Conservation (phyloP, 2,888 invertebrate genomes). For the Eristalinus sepulchralis region DNA sequence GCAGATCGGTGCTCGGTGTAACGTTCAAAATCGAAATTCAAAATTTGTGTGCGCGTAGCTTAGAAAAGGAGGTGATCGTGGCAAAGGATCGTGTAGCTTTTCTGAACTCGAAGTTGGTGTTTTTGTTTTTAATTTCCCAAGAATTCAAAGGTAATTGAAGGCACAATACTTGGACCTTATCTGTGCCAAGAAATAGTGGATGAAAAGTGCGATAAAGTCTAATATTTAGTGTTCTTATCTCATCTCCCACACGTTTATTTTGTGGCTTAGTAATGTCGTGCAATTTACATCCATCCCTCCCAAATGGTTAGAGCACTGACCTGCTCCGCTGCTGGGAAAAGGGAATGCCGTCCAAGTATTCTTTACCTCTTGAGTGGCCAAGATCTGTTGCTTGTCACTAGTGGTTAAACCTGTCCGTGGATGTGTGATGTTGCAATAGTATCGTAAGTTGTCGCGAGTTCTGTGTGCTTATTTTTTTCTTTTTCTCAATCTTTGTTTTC, state of each 20-base stretch:
- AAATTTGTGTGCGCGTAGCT: background rate
- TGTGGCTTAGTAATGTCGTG: background rate
- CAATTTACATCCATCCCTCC: background rate
- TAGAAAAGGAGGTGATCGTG: conserved; percentile 65
- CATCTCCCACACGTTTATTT: background rate
- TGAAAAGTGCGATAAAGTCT: background rate
- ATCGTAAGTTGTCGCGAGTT: conserved; percentile 1
- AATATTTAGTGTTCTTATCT: conserved; percentile 44
- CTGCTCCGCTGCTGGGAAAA: background rate
- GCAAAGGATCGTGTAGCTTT: conserved; percentile 64
- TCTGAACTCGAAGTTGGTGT: background rate
- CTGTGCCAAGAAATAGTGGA: conserved; percentile 21
- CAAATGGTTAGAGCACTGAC: conserved; percentile 16
- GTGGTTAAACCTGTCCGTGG: conserved; percentile 58
- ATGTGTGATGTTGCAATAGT: conserved; percentile 30
- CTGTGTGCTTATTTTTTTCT: background rate
- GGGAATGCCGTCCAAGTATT: conserved; percentile 46
- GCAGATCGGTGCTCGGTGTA: conserved; percentile 36
- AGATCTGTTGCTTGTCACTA: conserved; percentile 47
- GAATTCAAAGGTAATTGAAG: conserved; percentile 40
- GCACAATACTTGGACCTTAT: conserved; percentile 1
- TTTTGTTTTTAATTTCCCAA: background rate
- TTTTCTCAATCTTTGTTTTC: background rate
- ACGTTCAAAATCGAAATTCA: conserved; percentile 16
- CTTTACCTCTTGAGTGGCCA: conserved; percentile 36